A percentile compares a stretch with the other conserved stretches of the same genome.
phyloP scores from a whole-genome alignment of 2,797 vertebrate genomes.

The Salarias fasciatus region DNA sequence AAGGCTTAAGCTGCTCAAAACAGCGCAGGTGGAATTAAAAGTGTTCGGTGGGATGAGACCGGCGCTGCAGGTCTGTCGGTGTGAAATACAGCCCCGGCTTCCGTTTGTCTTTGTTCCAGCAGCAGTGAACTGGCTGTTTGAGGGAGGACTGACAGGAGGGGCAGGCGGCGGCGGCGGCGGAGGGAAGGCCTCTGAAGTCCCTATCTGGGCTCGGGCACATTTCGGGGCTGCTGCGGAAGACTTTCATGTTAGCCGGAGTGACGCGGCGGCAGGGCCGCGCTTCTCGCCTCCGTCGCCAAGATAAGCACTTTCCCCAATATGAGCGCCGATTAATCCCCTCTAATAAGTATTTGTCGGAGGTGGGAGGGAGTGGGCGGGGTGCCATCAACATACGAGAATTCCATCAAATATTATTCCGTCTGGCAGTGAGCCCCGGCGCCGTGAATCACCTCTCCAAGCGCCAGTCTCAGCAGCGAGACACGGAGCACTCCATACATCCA shows the following conservation, averaged over 20 bases:
- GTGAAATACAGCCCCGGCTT: conserved; percentile 43
- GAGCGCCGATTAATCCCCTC: conserved; percentile 91
- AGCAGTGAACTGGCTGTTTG: conserved; percentile 52
- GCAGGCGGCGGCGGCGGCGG: conserved; percentile 43
- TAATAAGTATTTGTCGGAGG: conserved; percentile 90
- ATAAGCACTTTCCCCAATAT: conserved; percentile 89
- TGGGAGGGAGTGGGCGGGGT: conserved; percentile 51
- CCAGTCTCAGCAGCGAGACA: conserved; percentile 74
- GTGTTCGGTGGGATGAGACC: conserved; percentile 26
- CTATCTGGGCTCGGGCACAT: conserved; percentile 90
- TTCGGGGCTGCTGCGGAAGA: conserved; percentile 82
- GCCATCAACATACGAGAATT: conserved; percentile 90
- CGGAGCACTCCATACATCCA: conserved; percentile 66
- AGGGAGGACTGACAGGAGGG: conserved; percentile 57
- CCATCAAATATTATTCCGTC: conserved; percentile 85
- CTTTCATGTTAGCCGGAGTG: conserved; percentile 86
- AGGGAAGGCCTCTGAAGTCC: conserved; percentile 78
- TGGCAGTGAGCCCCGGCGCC: conserved; percentile 66
- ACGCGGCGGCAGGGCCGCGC: conserved; percentile 61
- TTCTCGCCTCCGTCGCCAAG: conserved; percentile 80
- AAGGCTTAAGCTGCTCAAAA: conserved; percentile 19
- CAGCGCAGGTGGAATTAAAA: conserved; percentile 36
- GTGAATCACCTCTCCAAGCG: conserved; percentile 78
- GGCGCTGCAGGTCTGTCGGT: conserved; percentile 25
- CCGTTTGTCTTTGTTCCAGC: conserved; percentile 62